Percentiles rank a stretch among this genome's conserved stretches.
Conservation (phyloP, 2,888 invertebrate genomes). For the Nemotelus pantherinus region DNA sequence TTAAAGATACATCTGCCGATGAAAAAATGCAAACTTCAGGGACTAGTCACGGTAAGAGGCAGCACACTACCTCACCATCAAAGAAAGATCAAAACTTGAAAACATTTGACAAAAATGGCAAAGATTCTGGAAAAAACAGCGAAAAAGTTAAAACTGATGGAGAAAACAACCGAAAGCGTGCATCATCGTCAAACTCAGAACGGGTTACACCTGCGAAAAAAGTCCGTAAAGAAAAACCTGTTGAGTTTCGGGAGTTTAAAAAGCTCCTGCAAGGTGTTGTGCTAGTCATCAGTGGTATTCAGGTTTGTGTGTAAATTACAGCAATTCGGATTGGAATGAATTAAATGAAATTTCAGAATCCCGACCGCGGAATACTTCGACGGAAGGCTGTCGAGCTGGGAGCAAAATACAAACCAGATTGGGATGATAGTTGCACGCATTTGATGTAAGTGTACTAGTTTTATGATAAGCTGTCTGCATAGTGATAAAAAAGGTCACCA, state of each 20-base stretch:
- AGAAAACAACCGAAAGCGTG: conserved; percentile 50
- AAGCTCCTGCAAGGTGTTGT: conserved; percentile 73
- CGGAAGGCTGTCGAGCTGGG: conserved; percentile 79
- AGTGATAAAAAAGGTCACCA: neutral
- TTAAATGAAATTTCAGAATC: conserved; percentile 70
- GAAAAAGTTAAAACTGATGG: too few species aligned
- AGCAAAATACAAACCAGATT: conserved; percentile 79
- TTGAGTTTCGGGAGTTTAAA: conserved; percentile 67
- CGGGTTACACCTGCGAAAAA: conserved; percentile 54
- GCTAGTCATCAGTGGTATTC: conserved; percentile 86
- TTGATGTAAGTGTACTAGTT: conserved; percentile 72
- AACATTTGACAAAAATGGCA: too few species aligned
- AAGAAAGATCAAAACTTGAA: too few species aligned
- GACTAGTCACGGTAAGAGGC: too few species aligned
- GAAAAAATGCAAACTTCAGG: neutral
- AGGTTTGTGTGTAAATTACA: conserved; percentile 53
- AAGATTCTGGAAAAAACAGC: too few species aligned
- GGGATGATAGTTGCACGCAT: conserved; percentile 82
- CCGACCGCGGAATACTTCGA: conserved; percentile 75
- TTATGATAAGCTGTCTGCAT: neutral
- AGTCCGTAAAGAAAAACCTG: conserved; percentile 53
- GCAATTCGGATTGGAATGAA: neutral
- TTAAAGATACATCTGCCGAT: neutral
- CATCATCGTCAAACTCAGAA: conserved; percentile 52
- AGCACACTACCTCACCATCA: too few species aligned